Evolutionary conservation across 2,888 invertebrate genomes (phyloP).

Genomic region (Mamestra brassicae): DNA sequence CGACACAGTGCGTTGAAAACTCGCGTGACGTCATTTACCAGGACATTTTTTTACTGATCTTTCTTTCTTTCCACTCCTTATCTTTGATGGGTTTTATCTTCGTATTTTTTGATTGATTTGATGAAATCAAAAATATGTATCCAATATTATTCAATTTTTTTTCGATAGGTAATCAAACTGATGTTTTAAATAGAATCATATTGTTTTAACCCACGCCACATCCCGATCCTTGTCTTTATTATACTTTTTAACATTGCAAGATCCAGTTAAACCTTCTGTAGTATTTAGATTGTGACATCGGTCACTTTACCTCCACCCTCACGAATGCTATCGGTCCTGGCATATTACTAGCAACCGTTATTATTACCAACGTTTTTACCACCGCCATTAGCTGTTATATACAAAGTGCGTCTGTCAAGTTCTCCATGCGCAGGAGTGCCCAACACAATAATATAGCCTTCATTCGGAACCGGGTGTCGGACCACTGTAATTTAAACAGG

Average conservation of each 20-base stretch:
- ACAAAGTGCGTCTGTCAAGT: conserved; percentile 63
- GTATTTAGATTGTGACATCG: not conserved
- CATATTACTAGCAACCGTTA: conserved; percentile 37
- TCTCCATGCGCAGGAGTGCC: conserved; percentile 16
- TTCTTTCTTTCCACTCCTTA: no score
- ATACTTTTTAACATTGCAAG: not conserved
- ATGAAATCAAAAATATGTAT: no score
- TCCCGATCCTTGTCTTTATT: not conserved
- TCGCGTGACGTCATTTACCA: no score
- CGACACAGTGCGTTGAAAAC: no score
- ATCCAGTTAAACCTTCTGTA: conserved; percentile 4
- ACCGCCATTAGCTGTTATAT: conserved; percentile 50
- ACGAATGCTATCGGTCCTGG: conserved; percentile 12
- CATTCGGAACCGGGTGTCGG: conserved; percentile 60
- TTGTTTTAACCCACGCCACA: no score
- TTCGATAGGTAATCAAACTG: not conserved
- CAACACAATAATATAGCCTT: conserved; percentile 66
- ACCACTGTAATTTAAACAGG: conserved; percentile 69
- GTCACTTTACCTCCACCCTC: conserved; percentile 4
- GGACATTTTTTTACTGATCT: no score
- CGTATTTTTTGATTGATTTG: no score
- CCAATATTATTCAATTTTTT: no score
- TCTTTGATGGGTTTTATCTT: no score
- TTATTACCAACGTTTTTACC: conserved; percentile 48
- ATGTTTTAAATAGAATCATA: not conserved